A percentile compares a stretch with the other conserved stretches of the same genome.
Evolutionary conservation across 1,140 invertebrate species (phyloP).

Genomic region (Meteorus sp.): DNA sequence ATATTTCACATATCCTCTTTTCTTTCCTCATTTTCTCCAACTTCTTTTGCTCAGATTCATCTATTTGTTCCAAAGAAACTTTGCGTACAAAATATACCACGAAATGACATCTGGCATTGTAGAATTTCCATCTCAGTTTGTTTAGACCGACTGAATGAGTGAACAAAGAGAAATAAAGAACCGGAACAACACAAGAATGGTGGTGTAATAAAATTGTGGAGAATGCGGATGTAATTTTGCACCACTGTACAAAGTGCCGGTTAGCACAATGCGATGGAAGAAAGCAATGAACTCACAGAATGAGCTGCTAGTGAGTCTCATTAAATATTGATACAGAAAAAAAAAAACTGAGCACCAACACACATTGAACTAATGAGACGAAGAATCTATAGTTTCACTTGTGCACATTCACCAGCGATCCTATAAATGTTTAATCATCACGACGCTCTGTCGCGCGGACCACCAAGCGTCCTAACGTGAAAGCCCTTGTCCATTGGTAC

Average conservation of each 20-base stretch:
- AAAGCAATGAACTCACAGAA: constrained; percentile 16
- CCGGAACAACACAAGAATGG: neutral
- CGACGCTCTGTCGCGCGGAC: constrained; percentile 16
- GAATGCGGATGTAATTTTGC: constrained; percentile 8
- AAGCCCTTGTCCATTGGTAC: constrained; percentile 2
- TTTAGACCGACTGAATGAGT: too few relatives aligned
- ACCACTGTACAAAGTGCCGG: neutral
- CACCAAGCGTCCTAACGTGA: constrained; percentile 11
- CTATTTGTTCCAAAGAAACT: too few relatives aligned
- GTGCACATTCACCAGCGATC: neutral
- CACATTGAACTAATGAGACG: constrained; percentile 38
- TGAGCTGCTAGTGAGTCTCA: neutral
- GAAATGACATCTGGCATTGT: too few relatives aligned
- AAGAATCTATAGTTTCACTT: constrained; percentile 2
- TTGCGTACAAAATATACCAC: too few relatives aligned
- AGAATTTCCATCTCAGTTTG: too few relatives aligned
- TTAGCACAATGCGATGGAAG: too few relatives aligned
- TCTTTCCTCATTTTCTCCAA: too few relatives aligned
- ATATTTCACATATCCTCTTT: too few relatives aligned
- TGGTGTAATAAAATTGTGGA: neutral
- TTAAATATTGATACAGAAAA: constrained; percentile 34
- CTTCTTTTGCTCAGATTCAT: too few relatives aligned
- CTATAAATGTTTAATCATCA: constrained; percentile 29
- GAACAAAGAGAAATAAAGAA: neutral
- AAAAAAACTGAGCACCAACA: constrained; percentile 16